A percentile compares a stretch with the other conserved stretches of the same genome.
Evolutionary conservation across 1,140 invertebrate genomes (phyloP).

Genomic region (Anastrepha obliqua): DNA sequence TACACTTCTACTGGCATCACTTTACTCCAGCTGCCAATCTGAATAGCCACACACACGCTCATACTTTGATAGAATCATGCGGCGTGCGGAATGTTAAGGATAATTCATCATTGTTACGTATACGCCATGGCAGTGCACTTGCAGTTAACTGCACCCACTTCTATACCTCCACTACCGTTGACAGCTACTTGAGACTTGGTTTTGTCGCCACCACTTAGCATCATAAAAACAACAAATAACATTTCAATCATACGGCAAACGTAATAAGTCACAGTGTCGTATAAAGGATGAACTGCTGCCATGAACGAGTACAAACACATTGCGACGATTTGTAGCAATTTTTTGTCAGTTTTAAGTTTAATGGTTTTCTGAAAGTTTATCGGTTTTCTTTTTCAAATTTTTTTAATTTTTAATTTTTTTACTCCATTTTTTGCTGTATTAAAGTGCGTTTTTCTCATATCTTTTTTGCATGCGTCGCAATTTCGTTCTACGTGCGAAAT

Average conservation of each 20-base stretch:
- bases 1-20: no score
- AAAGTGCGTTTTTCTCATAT: no score
- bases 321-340: not conserved
- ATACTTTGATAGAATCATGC: not conserved
- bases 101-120: not conserved
- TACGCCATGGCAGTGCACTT: not conserved
- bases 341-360: not conserved
- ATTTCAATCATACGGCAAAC: conserved; percentile 8
- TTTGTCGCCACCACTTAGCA: not conserved
- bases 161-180: not conserved
- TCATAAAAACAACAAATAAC: not conserved
- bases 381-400: no score
- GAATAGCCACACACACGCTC: not conserved
- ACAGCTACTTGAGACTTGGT: not conserved
- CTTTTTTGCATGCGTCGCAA: no score
- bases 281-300: not conserved
- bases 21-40: no score
- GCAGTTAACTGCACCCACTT: not conserved
- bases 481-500: not conserved
- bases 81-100: not conserved
- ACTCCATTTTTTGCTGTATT: no score
- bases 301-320: not conserved
- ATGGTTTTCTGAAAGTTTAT: not conserved
- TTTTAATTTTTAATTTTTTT: no score
- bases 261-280: not conserved